phyloP scores from a whole-genome alignment of 2,797 vertebrate genomes.

The Enteromius thamalakanensis region DNA sequence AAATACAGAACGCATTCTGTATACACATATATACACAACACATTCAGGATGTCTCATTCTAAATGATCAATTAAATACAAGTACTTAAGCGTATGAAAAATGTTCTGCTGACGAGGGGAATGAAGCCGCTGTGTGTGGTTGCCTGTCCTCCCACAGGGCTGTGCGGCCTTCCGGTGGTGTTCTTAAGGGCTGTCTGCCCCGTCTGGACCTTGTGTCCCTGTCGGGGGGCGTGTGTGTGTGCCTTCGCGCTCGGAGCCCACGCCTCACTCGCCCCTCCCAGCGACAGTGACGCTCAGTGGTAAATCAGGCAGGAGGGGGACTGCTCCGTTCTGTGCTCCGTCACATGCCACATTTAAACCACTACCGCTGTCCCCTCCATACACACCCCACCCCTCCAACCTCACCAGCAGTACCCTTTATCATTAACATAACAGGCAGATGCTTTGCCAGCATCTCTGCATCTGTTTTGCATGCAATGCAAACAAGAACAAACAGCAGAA shows the following conservation, averaged over 20 bases:
- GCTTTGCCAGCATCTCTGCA: conserved; percentile 50
- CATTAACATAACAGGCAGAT: conserved; percentile 54
- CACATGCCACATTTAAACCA: conserved; percentile 22
- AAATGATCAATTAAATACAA: conserved; percentile 5
- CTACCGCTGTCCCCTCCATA: conserved; percentile 44
- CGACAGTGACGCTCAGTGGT: conserved; percentile 82
- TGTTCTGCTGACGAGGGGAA: conserved; percentile 33
- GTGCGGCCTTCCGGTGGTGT: conserved; percentile 77
- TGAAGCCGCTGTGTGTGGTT: conserved; percentile 73
- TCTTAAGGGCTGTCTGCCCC: conserved; percentile 81
- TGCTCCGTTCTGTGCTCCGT: conserved; percentile 47
- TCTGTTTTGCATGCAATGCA: conserved; percentile 72
- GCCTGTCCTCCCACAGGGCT: conserved; percentile 79
- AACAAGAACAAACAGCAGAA: conserved; percentile 42
- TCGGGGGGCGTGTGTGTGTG: conserved; percentile 81
- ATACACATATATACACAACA: background rate
- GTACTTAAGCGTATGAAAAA: conserved; percentile 20
- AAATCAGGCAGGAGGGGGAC: conserved; percentile 68
- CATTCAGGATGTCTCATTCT: background rate
- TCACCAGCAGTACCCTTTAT: conserved; percentile 47
- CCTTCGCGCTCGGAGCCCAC: conserved; percentile 78
- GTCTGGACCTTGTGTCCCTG: conserved; percentile 80
- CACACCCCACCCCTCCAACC: conserved; percentile 17
- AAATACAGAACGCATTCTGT: background rate
- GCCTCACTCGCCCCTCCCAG: conserved; percentile 72